Percentiles rank a stretch among this genome's conserved stretches.
These are phyloP conservation scores for Heliconius himera DNA, from an alignment of 1,140 invertebrate species.

Conservation along the genomic window DNA sequence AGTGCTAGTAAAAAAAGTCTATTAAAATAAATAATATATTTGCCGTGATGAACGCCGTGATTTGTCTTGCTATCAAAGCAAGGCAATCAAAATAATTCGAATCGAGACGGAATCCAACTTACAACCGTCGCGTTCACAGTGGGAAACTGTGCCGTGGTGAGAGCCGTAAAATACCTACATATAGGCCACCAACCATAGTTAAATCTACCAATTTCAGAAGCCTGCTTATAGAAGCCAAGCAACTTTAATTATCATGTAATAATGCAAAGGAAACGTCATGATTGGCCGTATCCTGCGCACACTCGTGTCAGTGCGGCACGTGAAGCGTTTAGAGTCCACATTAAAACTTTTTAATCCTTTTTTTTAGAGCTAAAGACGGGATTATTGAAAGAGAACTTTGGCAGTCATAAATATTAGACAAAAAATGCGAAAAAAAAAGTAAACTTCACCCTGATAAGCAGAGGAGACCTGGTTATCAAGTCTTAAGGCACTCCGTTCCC, in stretches of 20 bases:
- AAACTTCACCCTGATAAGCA: too few relatives aligned
- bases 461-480: too few relatives aligned
- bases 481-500: too few relatives aligned
- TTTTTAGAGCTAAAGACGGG: not conserved
- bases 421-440: too few relatives aligned
- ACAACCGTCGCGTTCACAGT: too few relatives aligned
- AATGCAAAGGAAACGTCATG: slow-evolving; percentile 15
- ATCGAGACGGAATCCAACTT: too few relatives aligned
- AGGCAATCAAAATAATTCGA: too few relatives aligned
- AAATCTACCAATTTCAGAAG: not conserved
- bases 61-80: not conserved
- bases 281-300: slow-evolving; percentile 28
- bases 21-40: too few relatives aligned
- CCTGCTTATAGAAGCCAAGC: not conserved
- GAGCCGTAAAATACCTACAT: too few relatives aligned
- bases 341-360: not conserved
- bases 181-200: not conserved
- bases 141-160: too few relatives aligned
- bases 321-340: slow-evolving; percentile 5
- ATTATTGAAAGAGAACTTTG: not conserved
- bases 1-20: too few relatives aligned
- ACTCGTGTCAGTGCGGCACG: slow-evolving; percentile 15
- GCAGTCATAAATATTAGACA: not conserved
- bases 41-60: too few relatives aligned
- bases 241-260: slow-evolving; percentile 20